phyloP scores from a whole-genome alignment of 2,888 invertebrate species.

The Slavum lentiscoides region DNA sequence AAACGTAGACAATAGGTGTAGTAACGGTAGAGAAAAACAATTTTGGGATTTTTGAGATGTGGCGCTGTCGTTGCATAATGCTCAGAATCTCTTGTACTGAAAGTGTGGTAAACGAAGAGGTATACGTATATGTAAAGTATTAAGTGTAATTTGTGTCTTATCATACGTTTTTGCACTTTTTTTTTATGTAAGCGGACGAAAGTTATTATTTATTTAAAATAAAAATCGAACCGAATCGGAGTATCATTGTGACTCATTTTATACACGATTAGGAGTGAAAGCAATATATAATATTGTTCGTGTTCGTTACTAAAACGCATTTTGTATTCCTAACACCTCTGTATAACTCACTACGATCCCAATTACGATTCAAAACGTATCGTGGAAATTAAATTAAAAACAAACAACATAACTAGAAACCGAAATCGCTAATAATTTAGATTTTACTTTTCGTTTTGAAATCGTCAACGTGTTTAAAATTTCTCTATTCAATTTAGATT shows the following conservation, averaged over 20 bases:
- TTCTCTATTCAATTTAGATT: conserved; percentile 11
- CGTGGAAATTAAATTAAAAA: conserved; percentile 1
- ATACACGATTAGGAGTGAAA: conserved; percentile 14
- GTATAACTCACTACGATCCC: neutral
- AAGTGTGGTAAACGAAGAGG: no score
- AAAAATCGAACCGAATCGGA: neutral
- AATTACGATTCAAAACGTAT: conserved; percentile 1
- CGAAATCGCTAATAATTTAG: neutral
- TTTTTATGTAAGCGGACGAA: no score
- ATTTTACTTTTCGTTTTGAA: conserved; percentile 15
- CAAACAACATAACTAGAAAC: neutral
- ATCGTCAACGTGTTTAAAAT: neutral
- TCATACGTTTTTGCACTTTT: no score
- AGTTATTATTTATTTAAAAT: neutral
- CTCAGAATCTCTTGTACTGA: no score
- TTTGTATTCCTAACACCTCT: conserved; percentile 33
- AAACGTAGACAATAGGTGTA: no score
- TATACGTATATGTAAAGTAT: no score
- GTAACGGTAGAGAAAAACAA: no score
- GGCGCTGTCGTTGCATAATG: no score
- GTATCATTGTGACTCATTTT: neutral
- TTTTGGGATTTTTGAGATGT: no score
- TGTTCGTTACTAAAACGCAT: conserved; percentile 11
- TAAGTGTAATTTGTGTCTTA: no score
- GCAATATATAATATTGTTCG: conserved; percentile 17